A percentile compares a stretch with the other conserved stretches of the same genome.
These are phyloP conservation scores for Orbicella faveolata DNA, from an alignment of 64 coral and sea anemone species.

Conservation along the genomic window DNA sequence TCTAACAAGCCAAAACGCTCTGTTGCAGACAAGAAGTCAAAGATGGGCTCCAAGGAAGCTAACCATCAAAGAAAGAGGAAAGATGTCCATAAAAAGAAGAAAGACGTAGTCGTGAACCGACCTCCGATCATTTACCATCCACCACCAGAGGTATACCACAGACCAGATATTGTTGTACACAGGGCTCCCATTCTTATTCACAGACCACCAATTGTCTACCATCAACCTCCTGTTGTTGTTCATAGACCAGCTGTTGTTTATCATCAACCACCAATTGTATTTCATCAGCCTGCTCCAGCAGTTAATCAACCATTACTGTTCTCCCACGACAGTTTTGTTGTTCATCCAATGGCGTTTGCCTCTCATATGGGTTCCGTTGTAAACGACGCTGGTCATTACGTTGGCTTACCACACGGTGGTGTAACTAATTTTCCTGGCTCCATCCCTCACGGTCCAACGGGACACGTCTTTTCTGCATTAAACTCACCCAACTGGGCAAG, in stretches of 20 bases:
- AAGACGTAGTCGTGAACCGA: slow-evolving; percentile 97
- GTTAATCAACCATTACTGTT: slow-evolving; percentile 94
- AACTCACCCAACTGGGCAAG: not conserved
- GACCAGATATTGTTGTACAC: slow-evolving; percentile 98
- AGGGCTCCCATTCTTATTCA: slow-evolving; percentile 95
- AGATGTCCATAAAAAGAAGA: slow-evolving; percentile 80
- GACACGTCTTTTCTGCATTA: slow-evolving; percentile 26
- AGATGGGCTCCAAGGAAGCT: not conserved
- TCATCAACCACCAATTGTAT: slow-evolving; percentile 96
- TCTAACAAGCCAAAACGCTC: slow-evolving; percentile 70
- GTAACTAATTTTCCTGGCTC: slow-evolving; percentile 76
- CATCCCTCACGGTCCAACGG: not conserved
- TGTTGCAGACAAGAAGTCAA: slow-evolving; percentile 65
- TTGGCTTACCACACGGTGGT: slow-evolving; percentile 83
- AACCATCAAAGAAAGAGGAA: slow-evolving; percentile 39
- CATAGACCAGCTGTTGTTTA: slow-evolving; percentile 97
- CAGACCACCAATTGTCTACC: slow-evolving; percentile 97
- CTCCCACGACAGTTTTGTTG: slow-evolving; percentile 91
- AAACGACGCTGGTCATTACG: slow-evolving; percentile 84
- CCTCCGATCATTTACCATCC: slow-evolving; percentile 99
- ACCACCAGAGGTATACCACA: slow-evolving; percentile 97
- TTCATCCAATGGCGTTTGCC: slow-evolving; percentile 83
- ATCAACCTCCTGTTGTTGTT: slow-evolving; percentile 93
- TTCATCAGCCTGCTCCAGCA: slow-evolving; percentile 91
- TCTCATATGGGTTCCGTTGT: slow-evolving; percentile 90